A percentile compares a stretch with the other conserved stretches of the same genome.
Evolutionary conservation across 2,888 invertebrate species (phyloP).

Genomic region (Neria commutata): DNA sequence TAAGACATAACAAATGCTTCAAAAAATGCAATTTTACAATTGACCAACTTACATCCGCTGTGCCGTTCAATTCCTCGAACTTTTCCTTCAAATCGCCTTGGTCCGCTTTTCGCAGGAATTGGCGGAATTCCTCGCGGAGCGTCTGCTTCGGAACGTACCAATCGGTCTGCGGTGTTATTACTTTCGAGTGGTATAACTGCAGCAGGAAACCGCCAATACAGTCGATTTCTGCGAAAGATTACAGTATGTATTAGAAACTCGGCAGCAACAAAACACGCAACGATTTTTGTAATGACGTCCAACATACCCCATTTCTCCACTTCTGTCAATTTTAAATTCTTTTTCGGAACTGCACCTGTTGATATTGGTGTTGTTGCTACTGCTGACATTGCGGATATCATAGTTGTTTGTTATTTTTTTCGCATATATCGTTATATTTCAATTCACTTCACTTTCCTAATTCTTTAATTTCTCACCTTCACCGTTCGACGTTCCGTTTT

Average conservation of each 20-base stretch:
- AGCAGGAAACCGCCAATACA: conserved; percentile 44
- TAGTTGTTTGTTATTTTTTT: no score
- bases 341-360: neutral
- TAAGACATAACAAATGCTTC: neutral
- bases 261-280: neutral
- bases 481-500: no score
- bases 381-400: neutral
- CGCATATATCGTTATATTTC: no score
- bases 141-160: conserved; percentile 42
- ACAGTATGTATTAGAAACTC: neutral
- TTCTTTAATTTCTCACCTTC: no score
- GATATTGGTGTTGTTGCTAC: neutral
- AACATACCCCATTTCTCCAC: conserved; percentile 16
- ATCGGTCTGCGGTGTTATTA: conserved; percentile 31
- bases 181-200: conserved; percentile 35
- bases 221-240: conserved; percentile 38
- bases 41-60: conserved; percentile 44
- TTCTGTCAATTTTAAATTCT: neutral
- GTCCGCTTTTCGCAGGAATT: conserved; percentile 21
- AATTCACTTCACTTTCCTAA: no score
- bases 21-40: neutral
- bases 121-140: conserved; percentile 33
- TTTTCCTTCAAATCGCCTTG: conserved; percentile 14
- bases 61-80: conserved; percentile 23
- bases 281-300: neutral